Percentiles rank a stretch among this genome's conserved stretches.
Evolutionary conservation across 2,797 vertebrate genomes (phyloP).

Genomic region (Cephalopachus bancanus): DNA sequence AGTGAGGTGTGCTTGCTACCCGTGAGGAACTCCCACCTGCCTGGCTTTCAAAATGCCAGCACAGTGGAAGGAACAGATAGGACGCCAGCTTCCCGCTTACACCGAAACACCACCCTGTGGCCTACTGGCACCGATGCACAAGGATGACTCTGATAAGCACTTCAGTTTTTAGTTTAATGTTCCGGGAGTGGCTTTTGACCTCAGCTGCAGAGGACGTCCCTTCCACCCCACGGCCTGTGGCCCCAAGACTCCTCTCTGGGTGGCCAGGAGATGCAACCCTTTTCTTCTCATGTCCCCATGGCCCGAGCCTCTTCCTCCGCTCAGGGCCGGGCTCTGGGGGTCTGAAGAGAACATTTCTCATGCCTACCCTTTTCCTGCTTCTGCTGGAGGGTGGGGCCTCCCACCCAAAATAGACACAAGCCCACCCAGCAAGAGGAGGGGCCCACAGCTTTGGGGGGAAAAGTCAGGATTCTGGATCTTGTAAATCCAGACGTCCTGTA

Average conservation of each 20-base stretch:
- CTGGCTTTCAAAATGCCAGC: neutral
- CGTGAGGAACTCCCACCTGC: neutral
- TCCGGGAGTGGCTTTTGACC: neutral
- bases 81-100: neutral
- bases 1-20: neutral
- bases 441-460: constrained; percentile 62
- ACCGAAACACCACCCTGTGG: neutral
- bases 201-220: neutral
- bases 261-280: neutral
- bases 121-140: rapidly evolving
- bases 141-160: neutral
- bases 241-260: neutral
- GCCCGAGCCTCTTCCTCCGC: neutral
- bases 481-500: constrained; percentile 85
- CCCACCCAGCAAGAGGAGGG: constrained; percentile 77
- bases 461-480: constrained; percentile 86
- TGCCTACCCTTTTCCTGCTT: neutral
- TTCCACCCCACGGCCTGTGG: neutral
- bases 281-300: neutral
- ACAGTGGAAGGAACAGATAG: neutral
- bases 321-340: neutral
- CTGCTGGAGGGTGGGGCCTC: neutral
- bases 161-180: neutral
- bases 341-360: neutral
- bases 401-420: constrained; percentile 58